phyloP scores from a whole-genome alignment of 2,797 vertebrate genomes.

The Sciaenops ocellatus region DNA sequence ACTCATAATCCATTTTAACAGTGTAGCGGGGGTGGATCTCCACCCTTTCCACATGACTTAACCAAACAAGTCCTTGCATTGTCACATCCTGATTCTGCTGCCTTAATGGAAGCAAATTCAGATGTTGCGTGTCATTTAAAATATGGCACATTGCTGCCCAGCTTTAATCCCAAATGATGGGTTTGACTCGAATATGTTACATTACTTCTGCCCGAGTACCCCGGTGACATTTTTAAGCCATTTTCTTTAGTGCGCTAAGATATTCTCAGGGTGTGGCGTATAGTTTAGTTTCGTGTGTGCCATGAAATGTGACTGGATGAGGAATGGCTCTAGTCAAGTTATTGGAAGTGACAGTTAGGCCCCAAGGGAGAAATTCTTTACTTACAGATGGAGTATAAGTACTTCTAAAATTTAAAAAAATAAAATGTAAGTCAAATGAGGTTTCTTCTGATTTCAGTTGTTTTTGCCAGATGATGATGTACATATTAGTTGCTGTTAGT shows the following conservation, averaged over 20 bases:
- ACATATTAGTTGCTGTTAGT: conserved; percentile 42
- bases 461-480: conserved; percentile 34
- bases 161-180: conserved; percentile 7
- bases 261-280: conserved; percentile 57
- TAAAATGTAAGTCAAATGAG: not conserved
- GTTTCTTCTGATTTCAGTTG: not conserved
- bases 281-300: not conserved
- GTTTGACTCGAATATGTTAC: conserved; percentile 29
- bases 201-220: conserved; percentile 46
- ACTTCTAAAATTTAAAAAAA: not conserved
- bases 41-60: conserved; percentile 39
- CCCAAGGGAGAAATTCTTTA: conserved; percentile 21
- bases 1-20: not conserved
- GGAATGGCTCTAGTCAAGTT: not conserved
- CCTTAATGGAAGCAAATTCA: conserved; percentile 21
- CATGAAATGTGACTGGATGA: not conserved
- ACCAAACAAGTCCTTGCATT: conserved; percentile 49
- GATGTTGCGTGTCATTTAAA: conserved; percentile 14
- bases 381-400: not conserved
- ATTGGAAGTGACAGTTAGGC: conserved; percentile 53
- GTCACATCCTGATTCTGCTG: conserved; percentile 26
- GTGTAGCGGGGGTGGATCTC: not conserved
- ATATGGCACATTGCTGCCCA: not conserved
- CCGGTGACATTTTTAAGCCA: conserved; percentile 26
- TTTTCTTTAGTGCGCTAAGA: conserved; percentile 10